Base-by-base conservation (phyloP, 2,888 invertebrate genomes). In the Microctonus brassicae region DNA sequence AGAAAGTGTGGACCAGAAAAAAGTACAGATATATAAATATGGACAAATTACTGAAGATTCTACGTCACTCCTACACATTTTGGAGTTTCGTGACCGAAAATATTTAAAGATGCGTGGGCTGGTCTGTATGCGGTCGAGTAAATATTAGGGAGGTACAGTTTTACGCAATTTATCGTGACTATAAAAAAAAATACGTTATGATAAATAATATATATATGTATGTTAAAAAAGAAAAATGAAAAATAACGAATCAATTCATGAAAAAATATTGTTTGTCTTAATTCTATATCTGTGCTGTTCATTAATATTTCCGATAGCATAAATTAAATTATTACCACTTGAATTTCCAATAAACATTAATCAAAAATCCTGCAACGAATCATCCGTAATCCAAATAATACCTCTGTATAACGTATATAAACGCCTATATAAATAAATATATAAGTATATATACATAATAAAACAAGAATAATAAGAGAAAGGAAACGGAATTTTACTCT, bases 261-360 rank as follows among this genome's bases (percentile, higher is more conserved):
- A n/a, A n/a, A n/a, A n/a, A n/a, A n/a, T n/a, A 57, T 57, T 57
- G 29, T n/a, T 11, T 33, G 1, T n/a, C n/a, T n/a, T n/a, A n/a
- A n/a, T n/a, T n/a, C n/a, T n/a, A n/a, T n/a, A n/a, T n/a, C n/a
- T n/a, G n/a, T n/a, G n/a, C n/a, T n/a, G n/a, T n/a, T n/a, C n/a
- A n/a, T n/a, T n/a, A n/a, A n/a, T n/a, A n/a, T n/a, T n/a, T n/a
- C n/a, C 52, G 11, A 4, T 64, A 33, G 70, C 72, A 62, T 63
- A 73, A 76, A 73, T 76, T 73, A 70, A 76, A 75, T 73, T 70
- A 70, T n/a, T n/a, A 20, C 69, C 69, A 70, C 47, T 26, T 34
- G 17, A 29, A 6, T 62, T 39, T 61, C 11, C 24, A n/a, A n/a
- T 10, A 42, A 57, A 29, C 57, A 60, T 34, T 57, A 17, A 34